Conservation (phyloP, 2,113 vertebrate genomes). For the Prunella himalayana region DNA sequence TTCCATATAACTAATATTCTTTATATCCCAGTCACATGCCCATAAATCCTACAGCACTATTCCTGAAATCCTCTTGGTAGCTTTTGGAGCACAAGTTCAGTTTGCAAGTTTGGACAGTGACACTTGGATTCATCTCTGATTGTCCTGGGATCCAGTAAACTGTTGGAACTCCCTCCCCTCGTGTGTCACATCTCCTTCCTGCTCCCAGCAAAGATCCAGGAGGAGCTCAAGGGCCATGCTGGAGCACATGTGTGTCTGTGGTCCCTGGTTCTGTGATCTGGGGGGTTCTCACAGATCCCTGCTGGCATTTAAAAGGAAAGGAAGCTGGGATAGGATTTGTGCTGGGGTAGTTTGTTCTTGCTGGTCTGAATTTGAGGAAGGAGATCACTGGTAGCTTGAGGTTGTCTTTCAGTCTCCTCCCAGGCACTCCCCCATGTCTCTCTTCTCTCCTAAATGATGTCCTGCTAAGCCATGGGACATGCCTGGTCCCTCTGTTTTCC, state of each 20-base stretch:
- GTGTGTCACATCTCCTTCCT: not conserved
- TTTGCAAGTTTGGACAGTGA: not conserved
- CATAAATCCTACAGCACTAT: not conserved
- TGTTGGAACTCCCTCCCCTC: not conserved
- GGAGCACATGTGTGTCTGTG: not conserved
- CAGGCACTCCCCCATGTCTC: fast-evolving
- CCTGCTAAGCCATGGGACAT: not conserved
- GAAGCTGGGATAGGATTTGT: not conserved
- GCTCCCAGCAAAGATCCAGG: not conserved
- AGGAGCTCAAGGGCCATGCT: not conserved
- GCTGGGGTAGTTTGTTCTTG: not conserved
- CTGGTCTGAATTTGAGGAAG: not conserved
- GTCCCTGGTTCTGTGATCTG: not conserved
- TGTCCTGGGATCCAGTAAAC: not conserved
- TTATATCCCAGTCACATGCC: not conserved
- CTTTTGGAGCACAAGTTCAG: not conserved
- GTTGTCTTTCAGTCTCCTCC: no score
- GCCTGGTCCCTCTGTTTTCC: not conserved
- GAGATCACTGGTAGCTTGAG: not conserved
- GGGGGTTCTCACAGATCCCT: not conserved
- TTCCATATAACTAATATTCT: not conserved
- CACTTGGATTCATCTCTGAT: not conserved
- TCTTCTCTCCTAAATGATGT: not conserved
- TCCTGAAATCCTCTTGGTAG: not conserved
- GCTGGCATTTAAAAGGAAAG: not conserved